Evolutionary conservation across 2,797 vertebrate genomes (phyloP), one percentile per base, ranked within the genome.

Genomic region (Xenopus petersii): DNA sequence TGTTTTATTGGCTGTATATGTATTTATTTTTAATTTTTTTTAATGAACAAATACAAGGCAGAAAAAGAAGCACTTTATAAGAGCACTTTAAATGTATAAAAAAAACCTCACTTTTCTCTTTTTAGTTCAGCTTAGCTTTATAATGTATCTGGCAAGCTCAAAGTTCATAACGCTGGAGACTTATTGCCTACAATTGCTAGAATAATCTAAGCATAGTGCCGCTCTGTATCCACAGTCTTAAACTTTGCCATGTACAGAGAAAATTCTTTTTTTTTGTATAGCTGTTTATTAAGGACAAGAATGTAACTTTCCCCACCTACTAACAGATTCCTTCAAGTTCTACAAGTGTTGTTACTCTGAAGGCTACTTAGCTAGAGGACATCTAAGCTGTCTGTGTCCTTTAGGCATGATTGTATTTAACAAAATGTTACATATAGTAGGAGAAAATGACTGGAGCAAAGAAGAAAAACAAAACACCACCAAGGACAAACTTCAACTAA

Each of bases 321-420:
- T 16, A 67, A 47, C 65, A 55, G 56, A 67, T 62, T 74, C 62
- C 47, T 62, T 68, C 51, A 51, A 55, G 67, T 68, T 65, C 73
- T 21, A 1, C 21, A 21, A 21, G 21, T 68, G 73, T 68, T 75
- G 65, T 75, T 68, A 49, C 64, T 74, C 64, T 74, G 56, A 62
- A 62, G 65, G 47, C 62, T 56, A 33, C 51, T 56, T n/a, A 30
- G 13, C 17, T 24, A 26, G 59, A n/a, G 21, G 72, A 55, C 55
- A 42, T 42, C 72, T 74, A 15, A 30, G 33, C 67, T 63, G 36
- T 9, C 36, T 6, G 49, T 64, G 66, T 75, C 73, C 73, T 69
- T 70, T 63, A 75, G 67, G 67, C 67, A n/a, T 70, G 68, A 70
- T 58, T 69, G 66, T 69, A 70, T 64, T 69, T 75, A 63, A 61